Conservation (phyloP, 2,113 vertebrate species). For the Sclerurus mexicanus region DNA sequence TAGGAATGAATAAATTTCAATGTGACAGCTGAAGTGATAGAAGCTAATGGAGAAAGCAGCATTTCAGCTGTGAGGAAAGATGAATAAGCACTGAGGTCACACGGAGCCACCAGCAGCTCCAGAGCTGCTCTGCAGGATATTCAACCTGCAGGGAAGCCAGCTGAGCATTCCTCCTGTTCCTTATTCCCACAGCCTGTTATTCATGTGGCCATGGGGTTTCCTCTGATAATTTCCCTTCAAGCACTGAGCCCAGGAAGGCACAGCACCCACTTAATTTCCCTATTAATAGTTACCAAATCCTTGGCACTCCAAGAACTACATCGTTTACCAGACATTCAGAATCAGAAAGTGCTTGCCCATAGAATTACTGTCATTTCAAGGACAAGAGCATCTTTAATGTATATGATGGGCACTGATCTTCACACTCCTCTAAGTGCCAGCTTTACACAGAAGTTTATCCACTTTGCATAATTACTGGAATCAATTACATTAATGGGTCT, state of each 20-base stretch:
- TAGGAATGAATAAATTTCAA: background rate
- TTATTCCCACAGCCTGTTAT: background rate
- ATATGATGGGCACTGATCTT: background rate
- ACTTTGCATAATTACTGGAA: background rate
- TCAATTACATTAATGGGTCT: background rate
- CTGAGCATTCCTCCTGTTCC: background rate
- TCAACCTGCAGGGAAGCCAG: background rate
- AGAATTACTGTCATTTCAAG: background rate
- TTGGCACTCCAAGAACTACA: background rate
- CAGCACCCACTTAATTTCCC: background rate
- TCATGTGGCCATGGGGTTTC: background rate
- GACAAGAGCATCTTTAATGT: background rate
- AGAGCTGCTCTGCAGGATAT: background rate
- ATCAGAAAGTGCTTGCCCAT: background rate
- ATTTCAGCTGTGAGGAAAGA: background rate
- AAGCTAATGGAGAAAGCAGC: conserved; percentile 28
- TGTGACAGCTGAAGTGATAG: conserved; percentile 8
- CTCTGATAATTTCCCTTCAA: background rate
- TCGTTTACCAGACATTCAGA: background rate
- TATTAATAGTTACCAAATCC: background rate
- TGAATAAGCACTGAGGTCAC: background rate
- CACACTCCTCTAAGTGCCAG: background rate
- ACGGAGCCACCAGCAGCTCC: background rate
- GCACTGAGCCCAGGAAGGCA: background rate
- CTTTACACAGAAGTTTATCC: background rate